These are phyloP conservation scores for Mormyrops boulengeri DNA, from an alignment of 2,797 vertebrate genomes.

Conservation along the genomic window DNA sequence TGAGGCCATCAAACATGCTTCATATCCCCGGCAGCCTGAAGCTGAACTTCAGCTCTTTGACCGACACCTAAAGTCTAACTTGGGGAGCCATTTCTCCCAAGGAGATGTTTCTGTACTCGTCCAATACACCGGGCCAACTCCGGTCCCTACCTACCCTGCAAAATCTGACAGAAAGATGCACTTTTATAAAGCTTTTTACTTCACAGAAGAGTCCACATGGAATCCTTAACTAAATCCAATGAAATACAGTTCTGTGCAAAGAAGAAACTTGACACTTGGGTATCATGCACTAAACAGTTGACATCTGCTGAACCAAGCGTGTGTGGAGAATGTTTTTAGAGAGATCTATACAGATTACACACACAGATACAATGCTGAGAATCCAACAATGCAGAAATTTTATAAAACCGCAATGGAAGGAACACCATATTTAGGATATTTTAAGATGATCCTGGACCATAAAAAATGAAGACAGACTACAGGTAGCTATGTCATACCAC, in stretches of 20 bases:
- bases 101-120: background rate
- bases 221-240: background rate
- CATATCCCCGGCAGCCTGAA: background rate
- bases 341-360: background rate
- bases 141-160: background rate
- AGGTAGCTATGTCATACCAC: background rate
- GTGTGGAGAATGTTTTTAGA: background rate
- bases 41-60: background rate
- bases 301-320: background rate
- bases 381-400: background rate
- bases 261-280: background rate
- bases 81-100: background rate
- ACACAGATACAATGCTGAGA: background rate
- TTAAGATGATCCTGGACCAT: background rate
- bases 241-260: background rate
- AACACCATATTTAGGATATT: background rate
- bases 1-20: background rate
- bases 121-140: background rate
- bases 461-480: background rate
- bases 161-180: background rate
- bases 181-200: constrained; percentile 6
- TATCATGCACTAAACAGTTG: background rate
- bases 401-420: background rate
- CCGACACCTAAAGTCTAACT: background rate
- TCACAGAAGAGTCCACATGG: too few relatives aligned